Percentiles rank a stretch among this genome's conserved stretches.
These are phyloP conservation scores for Metaphire vulgaris DNA, from an alignment of 1,140 invertebrate species.

Conservation along the genomic window DNA sequence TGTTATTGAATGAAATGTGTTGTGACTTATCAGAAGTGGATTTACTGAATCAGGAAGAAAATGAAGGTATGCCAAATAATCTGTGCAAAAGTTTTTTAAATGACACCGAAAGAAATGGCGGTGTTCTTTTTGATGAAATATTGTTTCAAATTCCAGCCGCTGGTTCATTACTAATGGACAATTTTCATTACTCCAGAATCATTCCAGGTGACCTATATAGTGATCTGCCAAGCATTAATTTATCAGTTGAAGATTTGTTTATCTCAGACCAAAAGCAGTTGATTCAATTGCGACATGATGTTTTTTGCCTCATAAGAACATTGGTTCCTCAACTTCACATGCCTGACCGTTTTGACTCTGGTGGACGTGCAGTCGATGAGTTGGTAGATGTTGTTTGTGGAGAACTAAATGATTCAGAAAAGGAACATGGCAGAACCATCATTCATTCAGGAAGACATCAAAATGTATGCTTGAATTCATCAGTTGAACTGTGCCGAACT, in stretches of 20 bases:
- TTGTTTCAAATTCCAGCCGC: neutral
- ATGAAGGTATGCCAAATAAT: neutral
- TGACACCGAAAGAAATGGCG: neutral
- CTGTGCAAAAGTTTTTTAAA: neutral
- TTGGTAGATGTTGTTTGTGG: neutral
- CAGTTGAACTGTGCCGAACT: neutral
- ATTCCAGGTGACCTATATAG: neutral
- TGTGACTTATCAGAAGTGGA: no score
- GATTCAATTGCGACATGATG: neutral
- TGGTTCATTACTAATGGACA: neutral
- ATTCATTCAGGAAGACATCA: neutral
- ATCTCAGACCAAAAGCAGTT: neutral
- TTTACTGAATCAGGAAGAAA: neutral
- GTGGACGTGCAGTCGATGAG: neutral
- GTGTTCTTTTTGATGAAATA: neutral
- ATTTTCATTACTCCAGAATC: neutral
- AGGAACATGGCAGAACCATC: neutral
- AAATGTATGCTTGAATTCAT: neutral
- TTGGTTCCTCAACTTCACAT: neutral
- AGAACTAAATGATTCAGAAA: neutral
- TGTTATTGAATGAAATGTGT: no score
- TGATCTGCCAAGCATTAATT: neutral
- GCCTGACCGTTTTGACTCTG: neutral
- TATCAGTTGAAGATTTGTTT: neutral
- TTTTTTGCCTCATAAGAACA: neutral